Evolutionary conservation across 2,797 vertebrate species (phyloP), one percentile per base, ranked within the genome.

Genomic region (Eupleurogrammus muticus): DNA sequence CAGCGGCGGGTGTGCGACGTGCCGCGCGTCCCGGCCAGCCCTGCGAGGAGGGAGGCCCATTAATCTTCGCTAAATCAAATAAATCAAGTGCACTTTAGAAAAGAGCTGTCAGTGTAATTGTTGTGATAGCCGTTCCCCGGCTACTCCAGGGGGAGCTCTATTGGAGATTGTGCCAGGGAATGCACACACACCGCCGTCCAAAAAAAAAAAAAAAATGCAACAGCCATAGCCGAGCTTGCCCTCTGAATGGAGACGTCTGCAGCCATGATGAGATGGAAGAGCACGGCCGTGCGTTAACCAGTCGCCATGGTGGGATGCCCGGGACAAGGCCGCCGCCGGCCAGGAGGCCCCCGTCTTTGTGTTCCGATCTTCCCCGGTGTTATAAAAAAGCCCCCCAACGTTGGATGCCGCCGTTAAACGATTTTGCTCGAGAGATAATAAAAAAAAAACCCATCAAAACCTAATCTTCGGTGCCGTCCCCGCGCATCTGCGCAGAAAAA

Each of bases 61-160:
- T 92, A 87, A 92, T 92, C 91, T 90, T 79, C 19, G 82, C 85
- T 86, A 89, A 89, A 92, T 90, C 89, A 89, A 92, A 92, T 92
- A 90, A 92, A 92, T 92, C 88, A 90, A 92, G 88, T 77, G 89
- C 86, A 90, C 89, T 92, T 91, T 90, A 86, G 82, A 90, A 89
- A 90, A 88, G 90, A 88, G 87, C 86, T 92, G 91, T 92, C 91
- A 90, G 89, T 83, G 86, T 90, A 89, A 89, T 87, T 90, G 90
- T 92, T 86, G 90, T 80, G 89, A 89, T 86, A 83, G 86, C 85
- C 82, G 47, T 87, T 92, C 79, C 83, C 74, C 48, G 24, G 84
- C 86, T 82, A 75, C 83, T 86, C 85, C 80, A 74, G 77, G 75
- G 88, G 81, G 80, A 85, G 87, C 78, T 63, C 88, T 80, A 71